Conservation (phyloP, 2,797 vertebrate species). For the Apogon hyalosoma region DNA sequence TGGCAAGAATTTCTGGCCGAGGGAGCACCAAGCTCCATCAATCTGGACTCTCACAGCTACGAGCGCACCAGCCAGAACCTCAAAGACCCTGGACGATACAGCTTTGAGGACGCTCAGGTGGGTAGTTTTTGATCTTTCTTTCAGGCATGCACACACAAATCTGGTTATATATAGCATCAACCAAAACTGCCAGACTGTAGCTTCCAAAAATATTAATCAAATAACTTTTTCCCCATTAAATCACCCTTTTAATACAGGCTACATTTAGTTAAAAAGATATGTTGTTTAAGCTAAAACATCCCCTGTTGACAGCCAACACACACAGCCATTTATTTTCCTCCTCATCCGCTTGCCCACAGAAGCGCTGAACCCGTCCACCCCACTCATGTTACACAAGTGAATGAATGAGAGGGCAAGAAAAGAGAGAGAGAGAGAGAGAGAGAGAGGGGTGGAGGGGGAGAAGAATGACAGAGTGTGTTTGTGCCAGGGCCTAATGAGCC, state of each 20-base stretch:
- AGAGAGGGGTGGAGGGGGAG: slow-evolving; percentile 16
- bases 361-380: slow-evolving; percentile 41
- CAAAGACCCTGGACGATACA: slow-evolving; percentile 94
- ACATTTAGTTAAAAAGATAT: too few species aligned
- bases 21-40: slow-evolving; percentile 94
- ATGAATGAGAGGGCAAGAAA: slow-evolving; percentile 39
- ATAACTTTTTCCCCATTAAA: too few species aligned
- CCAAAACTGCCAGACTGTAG: background rate
- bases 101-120: slow-evolving; percentile 97
- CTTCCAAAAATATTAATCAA: background rate
- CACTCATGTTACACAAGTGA: slow-evolving; percentile 50
- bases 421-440: slow-evolving; percentile 20
- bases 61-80: slow-evolving; percentile 96
- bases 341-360: slow-evolving; percentile 26
- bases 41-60: slow-evolving; percentile 96
- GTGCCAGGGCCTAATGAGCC: slow-evolving; percentile 72
- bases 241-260: too few species aligned
- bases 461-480: slow-evolving; percentile 60
- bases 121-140: slow-evolving; percentile 30
- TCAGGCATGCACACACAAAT: slow-evolving; percentile 3
- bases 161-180: background rate
- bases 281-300: background rate
- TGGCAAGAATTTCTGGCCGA: slow-evolving; percentile 97
- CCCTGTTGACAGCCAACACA: slow-evolving; percentile 18
- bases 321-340: slow-evolving; percentile 4